A percentile compares a stretch with the other conserved stretches of the same genome.
Conservation (phyloP, 2,888 invertebrate species). For the Nymphalis polychloros region DNA sequence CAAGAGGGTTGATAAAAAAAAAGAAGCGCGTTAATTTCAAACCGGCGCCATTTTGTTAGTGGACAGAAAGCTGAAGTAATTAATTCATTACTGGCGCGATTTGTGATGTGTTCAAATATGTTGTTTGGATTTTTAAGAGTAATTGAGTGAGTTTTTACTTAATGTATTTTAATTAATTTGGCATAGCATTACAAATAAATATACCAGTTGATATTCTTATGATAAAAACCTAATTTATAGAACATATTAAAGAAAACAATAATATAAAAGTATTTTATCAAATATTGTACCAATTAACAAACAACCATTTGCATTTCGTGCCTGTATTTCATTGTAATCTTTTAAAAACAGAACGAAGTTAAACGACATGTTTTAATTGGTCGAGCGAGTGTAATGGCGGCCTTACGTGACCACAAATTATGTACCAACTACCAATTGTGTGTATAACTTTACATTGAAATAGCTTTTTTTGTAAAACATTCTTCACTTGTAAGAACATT, state of each 20-base stretch:
- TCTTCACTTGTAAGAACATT: background rate
- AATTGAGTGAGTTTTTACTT: too few species aligned
- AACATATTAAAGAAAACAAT: background rate
- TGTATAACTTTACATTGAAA: background rate
- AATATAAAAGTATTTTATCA: background rate
- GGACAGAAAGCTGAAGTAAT: too few species aligned
- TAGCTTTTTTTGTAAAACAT: background rate
- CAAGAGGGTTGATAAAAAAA: too few species aligned
- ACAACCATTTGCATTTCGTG: slow-evolving; percentile 20
- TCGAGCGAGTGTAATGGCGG: slow-evolving; percentile 68
- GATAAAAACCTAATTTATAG: slow-evolving; percentile 2
- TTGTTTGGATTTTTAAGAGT: too few species aligned
- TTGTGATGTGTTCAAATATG: too few species aligned
- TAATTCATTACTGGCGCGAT: too few species aligned
- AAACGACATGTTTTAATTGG: slow-evolving; percentile 72
- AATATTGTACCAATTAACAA: slow-evolving; percentile 10
- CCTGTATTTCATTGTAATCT: slow-evolving; percentile 50
- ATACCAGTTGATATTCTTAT: too few species aligned
- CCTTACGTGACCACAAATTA: slow-evolving; percentile 79
- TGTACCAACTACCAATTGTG: slow-evolving; percentile 37
- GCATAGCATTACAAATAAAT: too few species aligned
- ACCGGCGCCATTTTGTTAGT: too few species aligned
- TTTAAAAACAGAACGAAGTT: slow-evolving; percentile 70
- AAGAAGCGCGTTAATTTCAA: too few species aligned
- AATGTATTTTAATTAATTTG: too few species aligned